phyloP scores from a whole-genome alignment of 2,888 invertebrate genomes.

The Napeogenes sylphis region DNA sequence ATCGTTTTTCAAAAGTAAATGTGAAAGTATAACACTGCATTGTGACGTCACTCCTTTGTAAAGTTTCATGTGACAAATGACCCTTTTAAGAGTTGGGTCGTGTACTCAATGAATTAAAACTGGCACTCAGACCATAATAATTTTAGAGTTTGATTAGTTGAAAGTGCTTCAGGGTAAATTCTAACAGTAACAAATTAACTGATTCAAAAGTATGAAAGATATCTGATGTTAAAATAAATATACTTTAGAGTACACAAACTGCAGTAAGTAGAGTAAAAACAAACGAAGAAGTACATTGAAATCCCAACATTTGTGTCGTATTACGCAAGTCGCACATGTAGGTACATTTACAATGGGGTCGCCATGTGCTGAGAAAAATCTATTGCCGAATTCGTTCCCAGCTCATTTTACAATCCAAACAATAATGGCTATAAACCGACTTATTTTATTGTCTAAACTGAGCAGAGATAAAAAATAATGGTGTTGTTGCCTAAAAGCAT shows the following conservation, averaged over 20 bases:
- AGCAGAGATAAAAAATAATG: not conserved
- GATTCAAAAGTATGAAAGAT: too few species aligned
- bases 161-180: too few species aligned
- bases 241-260: too few species aligned
- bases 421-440: slow-evolving; percentile 9
- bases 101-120: slow-evolving; percentile 13
- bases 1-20: slow-evolving; percentile 47
- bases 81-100: slow-evolving; percentile 20
- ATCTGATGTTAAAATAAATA: too few species aligned
- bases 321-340: slow-evolving; percentile 41
- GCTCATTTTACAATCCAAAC: slow-evolving; percentile 17
- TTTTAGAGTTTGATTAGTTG: not conserved
- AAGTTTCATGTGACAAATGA: slow-evolving; percentile 19
- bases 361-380: slow-evolving; percentile 25
- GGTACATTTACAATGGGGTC: slow-evolving; percentile 21
- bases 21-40: slow-evolving; percentile 25
- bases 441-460: slow-evolving; percentile 1
- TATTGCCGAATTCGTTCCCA: slow-evolving; percentile 9
- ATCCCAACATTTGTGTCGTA: slow-evolving; percentile 44
- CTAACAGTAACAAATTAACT: too few species aligned
- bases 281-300: slow-evolving; percentile 42
- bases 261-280: not conserved
- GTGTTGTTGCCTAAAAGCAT: not conserved
- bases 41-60: slow-evolving; percentile 44
- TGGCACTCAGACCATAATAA: slow-evolving; percentile 1